phyloP scores from a whole-genome alignment of 2,888 invertebrate genomes.

The Drosophila melanocephala region DNA sequence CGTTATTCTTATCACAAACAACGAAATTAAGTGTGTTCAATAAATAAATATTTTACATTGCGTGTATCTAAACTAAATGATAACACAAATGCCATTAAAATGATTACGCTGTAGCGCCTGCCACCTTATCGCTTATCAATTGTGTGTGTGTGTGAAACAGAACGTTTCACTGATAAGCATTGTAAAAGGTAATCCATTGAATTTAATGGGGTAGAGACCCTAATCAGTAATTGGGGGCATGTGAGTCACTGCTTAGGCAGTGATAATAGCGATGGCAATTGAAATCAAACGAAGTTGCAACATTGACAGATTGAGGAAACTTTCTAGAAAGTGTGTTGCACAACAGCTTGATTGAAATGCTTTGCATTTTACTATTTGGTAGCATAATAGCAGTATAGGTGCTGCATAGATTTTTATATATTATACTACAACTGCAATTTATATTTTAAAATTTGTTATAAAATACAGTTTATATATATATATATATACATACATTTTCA shows the following conservation, averaged over 20 bases:
- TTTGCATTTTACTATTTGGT: neutral
- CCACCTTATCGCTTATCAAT: slow-evolving; percentile 41
- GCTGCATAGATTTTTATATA: neutral
- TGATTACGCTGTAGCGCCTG: slow-evolving; percentile 30
- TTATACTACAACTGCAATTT: too few relatives aligned
- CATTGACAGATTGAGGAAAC: slow-evolving; percentile 9
- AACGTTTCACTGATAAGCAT: slow-evolving; percentile 58
- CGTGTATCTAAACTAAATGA: slow-evolving; percentile 45
- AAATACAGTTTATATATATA: neutral
- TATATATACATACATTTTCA: neutral
- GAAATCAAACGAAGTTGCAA: slow-evolving; percentile 18
- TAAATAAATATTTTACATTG: slow-evolving; percentile 20
- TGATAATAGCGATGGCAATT: slow-evolving; percentile 6
- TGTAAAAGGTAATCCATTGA: slow-evolving; percentile 45
- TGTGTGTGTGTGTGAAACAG: slow-evolving; percentile 23
- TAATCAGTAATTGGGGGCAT: slow-evolving; percentile 62
- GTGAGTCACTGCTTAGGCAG: slow-evolving; percentile 50
- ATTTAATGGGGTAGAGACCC: slow-evolving; percentile 16
- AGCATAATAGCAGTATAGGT: too few relatives aligned
- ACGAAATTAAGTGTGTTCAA: slow-evolving; percentile 8
- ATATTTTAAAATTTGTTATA: neutral
- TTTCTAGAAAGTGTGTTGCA: neutral
- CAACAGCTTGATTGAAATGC: slow-evolving; percentile 21
- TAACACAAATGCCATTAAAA: slow-evolving; percentile 21
- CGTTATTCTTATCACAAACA: slow-evolving; percentile 27